phyloP scores from a whole-genome alignment of 2,113 vertebrate species.

The Trogon melanurus region DNA sequence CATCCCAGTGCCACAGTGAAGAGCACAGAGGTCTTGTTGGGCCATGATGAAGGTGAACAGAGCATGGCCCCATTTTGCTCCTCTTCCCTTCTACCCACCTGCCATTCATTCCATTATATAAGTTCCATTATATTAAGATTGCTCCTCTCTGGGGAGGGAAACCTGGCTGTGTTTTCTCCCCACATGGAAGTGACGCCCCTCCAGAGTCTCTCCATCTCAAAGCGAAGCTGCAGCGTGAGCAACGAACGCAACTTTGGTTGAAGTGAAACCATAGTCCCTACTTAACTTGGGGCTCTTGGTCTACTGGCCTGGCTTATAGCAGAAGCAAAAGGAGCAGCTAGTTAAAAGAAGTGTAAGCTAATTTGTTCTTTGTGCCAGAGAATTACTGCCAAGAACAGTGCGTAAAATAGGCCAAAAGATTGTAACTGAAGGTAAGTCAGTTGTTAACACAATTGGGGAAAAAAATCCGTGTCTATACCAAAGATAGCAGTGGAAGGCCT shows the following conservation, averaged over 20 bases:
- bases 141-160: neutral
- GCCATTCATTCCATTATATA: slow-evolving; percentile 26
- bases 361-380: neutral
- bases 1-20: slow-evolving; percentile 84
- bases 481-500: neutral
- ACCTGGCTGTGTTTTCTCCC: slow-evolving; percentile 26
- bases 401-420: neutral
- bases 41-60: slow-evolving; percentile 92
- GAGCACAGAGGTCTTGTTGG: slow-evolving; percentile 83
- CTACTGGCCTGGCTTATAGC: neutral
- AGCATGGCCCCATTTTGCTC: slow-evolving; percentile 86
- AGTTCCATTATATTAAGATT: neutral
- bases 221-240: neutral
- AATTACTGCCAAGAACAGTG: neutral
- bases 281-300: neutral
- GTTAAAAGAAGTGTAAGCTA: neutral
- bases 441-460: neutral
- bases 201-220: neutral
- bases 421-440: neutral
- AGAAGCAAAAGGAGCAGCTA: neutral
- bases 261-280: neutral
- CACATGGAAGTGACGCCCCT: slow-evolving; percentile 43
- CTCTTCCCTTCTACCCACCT: slow-evolving; percentile 44
- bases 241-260: neutral
- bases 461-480: accelerated